Conservation (phyloP, 1,140 invertebrate species). For the Oryzaephilus surinamensis region DNA sequence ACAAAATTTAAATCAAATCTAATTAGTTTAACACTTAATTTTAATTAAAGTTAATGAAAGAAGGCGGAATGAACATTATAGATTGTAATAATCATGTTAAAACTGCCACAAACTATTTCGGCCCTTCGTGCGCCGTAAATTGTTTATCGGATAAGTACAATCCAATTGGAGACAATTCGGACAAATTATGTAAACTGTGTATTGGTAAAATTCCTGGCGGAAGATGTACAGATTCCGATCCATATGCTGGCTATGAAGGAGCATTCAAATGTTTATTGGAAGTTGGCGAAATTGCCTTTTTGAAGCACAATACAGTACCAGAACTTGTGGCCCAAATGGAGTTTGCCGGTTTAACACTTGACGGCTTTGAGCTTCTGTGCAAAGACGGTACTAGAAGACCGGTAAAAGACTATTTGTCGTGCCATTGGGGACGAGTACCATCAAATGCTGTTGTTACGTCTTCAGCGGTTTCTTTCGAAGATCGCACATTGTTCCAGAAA, state of each 20-base stretch:
- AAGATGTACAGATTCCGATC: constrained; percentile 77
- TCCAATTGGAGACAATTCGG: constrained; percentile 74
- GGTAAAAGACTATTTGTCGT: constrained; percentile 63
- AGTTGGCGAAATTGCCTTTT: constrained; percentile 82
- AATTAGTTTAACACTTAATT: constrained; percentile 8
- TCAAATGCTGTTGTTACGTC: constrained; percentile 80
- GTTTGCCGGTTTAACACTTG: constrained; percentile 44
- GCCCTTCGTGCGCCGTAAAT: constrained; percentile 86
- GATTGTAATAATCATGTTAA: constrained; percentile 97
- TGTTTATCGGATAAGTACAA: constrained; percentile 87
- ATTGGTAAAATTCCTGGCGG: constrained; percentile 62
- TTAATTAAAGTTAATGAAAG: constrained; percentile 60
- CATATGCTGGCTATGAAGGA: constrained; percentile 82
- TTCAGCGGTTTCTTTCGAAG: constrained; percentile 55
- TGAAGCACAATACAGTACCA: constrained; percentile 74
- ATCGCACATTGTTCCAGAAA: constrained; percentile 48
- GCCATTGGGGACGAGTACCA: constrained; percentile 80
- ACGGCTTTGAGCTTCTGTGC: constrained; percentile 79
- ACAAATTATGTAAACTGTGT: constrained; percentile 76
- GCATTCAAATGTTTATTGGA: constrained; percentile 82
- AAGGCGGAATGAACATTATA: constrained; percentile 68
- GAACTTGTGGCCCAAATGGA: constrained; percentile 53
- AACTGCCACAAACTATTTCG: constrained; percentile 81
- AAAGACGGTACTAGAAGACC: constrained; percentile 61
- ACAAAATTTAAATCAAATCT: constrained; percentile 7